These are phyloP conservation scores for Lottia scabra DNA, from an alignment of 2,888 invertebrate species.

Conservation along the genomic window DNA sequence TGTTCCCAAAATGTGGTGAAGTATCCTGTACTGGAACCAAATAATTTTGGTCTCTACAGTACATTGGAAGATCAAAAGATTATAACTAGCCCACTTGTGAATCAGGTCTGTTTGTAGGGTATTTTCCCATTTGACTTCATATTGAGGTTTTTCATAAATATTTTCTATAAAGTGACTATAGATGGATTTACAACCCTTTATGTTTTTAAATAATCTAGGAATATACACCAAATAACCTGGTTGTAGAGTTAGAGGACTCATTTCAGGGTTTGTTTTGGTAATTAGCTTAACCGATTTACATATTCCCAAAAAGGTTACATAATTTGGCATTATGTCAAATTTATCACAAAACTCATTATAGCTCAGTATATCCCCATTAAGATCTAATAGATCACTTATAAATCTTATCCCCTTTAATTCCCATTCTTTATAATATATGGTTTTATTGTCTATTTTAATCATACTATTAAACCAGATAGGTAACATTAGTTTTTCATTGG, in stretches of 20 bases:
- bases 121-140: background rate
- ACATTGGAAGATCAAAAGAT: background rate
- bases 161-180: background rate
- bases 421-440: background rate
- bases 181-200: background rate
- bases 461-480: background rate
- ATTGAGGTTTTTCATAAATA: background rate
- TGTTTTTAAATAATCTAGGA: too few species aligned
- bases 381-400: background rate
- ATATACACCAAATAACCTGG: too few species aligned
- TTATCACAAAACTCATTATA: too few species aligned
- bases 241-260: too few species aligned
- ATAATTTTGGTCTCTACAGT: background rate
- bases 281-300: too few species aligned
- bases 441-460: background rate
- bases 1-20: background rate
- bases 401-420: background rate
- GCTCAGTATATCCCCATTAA: background rate
- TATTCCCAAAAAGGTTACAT: too few species aligned
- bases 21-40: background rate
- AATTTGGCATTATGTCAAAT: too few species aligned
- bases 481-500: background rate
- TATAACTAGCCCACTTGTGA: background rate
- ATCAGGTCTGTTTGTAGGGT: too few species aligned
- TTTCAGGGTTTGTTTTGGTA: too few species aligned